phyloP scores from a whole-genome alignment of 2,797 vertebrate genomes.

The Etheostoma nigrum region DNA sequence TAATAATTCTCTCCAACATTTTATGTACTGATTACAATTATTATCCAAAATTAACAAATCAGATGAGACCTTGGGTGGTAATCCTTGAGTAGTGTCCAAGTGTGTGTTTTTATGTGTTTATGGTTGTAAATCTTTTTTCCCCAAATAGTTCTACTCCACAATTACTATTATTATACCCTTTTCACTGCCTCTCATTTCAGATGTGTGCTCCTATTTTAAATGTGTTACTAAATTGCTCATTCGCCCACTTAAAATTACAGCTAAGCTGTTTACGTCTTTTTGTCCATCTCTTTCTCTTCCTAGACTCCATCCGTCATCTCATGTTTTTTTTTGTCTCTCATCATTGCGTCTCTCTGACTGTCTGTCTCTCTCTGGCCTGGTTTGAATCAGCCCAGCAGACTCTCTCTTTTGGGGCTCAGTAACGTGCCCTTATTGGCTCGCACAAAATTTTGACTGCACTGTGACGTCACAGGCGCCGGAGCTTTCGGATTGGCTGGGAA shows the following conservation, averaged over 20 bases:
- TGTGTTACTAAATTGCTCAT: constrained; percentile 9
- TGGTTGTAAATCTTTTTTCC: neutral
- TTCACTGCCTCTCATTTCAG: neutral
- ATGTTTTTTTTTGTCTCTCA: constrained; percentile 42
- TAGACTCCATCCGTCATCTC: constrained; percentile 49
- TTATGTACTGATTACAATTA: neutral
- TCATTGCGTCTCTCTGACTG: constrained; percentile 48
- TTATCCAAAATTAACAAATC: neutral
- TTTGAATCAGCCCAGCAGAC: constrained; percentile 76
- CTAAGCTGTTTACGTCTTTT: constrained; percentile 29
- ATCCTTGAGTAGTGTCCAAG: neutral
- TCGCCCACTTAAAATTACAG: constrained; percentile 5
- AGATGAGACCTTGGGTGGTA: neutral
- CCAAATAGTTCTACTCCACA: neutral
- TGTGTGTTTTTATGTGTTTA: neutral
- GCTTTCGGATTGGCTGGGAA: constrained; percentile 74
- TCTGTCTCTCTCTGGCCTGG: constrained; percentile 66
- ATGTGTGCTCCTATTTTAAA: neutral
- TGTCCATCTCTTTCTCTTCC: constrained; percentile 14
- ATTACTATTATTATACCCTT: neutral
- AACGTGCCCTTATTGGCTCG: constrained; percentile 83
- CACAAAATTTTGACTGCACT: constrained; percentile 82
- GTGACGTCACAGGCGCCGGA: constrained; percentile 78
- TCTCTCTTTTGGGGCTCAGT: constrained; percentile 77
- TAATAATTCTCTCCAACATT: neutral